Evolutionary conservation across 92 coral and sea anemone species (phyloP).

Genomic region (Virgularia gustaviana): DNA sequence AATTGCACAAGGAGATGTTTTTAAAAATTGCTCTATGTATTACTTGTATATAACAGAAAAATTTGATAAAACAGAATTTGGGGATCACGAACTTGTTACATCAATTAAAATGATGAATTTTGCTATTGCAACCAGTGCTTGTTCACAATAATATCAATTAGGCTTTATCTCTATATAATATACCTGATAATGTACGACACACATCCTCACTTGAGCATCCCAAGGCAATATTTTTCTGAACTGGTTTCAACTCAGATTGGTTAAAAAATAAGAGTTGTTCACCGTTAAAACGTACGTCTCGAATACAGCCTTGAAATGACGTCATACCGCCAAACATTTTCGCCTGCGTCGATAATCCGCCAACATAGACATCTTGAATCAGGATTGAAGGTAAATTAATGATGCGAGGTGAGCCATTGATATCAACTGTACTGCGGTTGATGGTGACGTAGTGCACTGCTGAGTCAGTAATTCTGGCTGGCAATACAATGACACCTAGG

Average conservation of each 20-base stretch:
- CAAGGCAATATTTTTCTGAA: constrained; percentile 44
- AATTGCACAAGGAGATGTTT: no score
- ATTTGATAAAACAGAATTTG: background rate
- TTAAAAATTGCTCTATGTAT: no score
- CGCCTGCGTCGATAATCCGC: constrained; percentile 61
- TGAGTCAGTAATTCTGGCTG: constrained; percentile 54
- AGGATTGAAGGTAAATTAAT: constrained; percentile 34
- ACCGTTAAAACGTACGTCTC: constrained; percentile 71
- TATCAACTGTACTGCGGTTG: constrained; percentile 39
- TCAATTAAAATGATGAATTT: no score
- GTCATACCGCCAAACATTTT: constrained; percentile 31
- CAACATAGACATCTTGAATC: constrained; percentile 56
- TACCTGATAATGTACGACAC: constrained; percentile 46
- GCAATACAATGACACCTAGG: constrained; percentile 44
- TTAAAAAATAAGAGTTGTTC: constrained; percentile 64
- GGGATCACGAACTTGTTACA: background rate
- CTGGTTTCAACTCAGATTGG: constrained; percentile 34
- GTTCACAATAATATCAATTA: background rate
- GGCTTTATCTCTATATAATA: background rate
- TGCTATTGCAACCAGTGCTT: no score
- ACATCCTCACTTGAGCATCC: constrained; percentile 85
- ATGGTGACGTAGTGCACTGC: constrained; percentile 62
- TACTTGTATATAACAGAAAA: no score
- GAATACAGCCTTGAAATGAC: constrained; percentile 82
- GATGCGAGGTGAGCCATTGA: constrained; percentile 50